These are phyloP conservation scores for Ptilorrhoa leucosticta DNA, from an alignment of 2,113 vertebrate genomes.

Conservation along the genomic window DNA sequence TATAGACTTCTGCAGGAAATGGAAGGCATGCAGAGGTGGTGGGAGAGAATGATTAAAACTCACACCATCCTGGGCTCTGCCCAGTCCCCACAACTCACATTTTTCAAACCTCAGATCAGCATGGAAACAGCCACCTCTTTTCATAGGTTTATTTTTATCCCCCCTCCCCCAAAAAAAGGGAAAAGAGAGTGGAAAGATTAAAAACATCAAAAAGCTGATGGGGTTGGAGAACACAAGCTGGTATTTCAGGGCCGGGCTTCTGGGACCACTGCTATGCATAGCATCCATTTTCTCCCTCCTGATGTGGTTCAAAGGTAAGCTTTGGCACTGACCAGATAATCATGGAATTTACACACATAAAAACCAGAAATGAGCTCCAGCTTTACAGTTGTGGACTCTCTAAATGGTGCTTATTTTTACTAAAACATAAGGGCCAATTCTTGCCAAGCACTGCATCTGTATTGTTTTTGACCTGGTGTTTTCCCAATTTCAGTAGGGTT, in stretches of 20 bases:
- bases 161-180: rapidly evolving
- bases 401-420: neutral
- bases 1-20: neutral
- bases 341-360: neutral
- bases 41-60: neutral
- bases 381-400: neutral
- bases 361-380: neutral
- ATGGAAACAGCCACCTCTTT: neutral
- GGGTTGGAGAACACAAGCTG: neutral
- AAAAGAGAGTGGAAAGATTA: neutral
- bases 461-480: neutral
- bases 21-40: neutral
- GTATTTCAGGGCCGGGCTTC: neutral
- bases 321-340: neutral
- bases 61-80: neutral
- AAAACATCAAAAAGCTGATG: neutral
- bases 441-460: neutral
- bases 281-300: neutral
- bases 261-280: neutral
- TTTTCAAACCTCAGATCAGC: neutral
- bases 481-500: neutral
- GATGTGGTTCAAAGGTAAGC: neutral
- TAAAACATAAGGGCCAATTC: neutral
- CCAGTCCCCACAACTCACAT: neutral
- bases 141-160: neutral